Conservation (phyloP, 2,888 invertebrate species). For the Drosophila acutilabella region DNA sequence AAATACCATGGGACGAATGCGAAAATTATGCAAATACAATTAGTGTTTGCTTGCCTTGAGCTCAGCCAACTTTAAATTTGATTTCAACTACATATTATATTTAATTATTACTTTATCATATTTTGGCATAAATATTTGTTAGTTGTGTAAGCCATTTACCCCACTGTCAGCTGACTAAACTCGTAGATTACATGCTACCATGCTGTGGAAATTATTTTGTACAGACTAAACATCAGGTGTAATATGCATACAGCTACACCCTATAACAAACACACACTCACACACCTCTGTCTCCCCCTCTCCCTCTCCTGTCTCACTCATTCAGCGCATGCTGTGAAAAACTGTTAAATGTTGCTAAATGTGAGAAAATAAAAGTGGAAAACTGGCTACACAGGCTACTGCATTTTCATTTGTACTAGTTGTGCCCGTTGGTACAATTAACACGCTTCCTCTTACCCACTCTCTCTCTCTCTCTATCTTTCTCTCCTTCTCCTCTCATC, state of each 20-base stretch:
- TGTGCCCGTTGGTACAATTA: conserved; percentile 48
- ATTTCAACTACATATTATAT: not conserved
- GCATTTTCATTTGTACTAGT: conserved; percentile 39
- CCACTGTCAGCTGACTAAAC: conserved; percentile 31
- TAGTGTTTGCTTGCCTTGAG: no score
- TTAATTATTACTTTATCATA: not conserved
- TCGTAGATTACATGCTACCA: conserved; percentile 7
- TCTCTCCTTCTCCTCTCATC: no score
- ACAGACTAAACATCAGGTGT: conserved; percentile 34
- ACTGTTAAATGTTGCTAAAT: conserved; percentile 48
- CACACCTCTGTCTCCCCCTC: not conserved
- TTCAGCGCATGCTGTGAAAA: conserved; percentile 23
- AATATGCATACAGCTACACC: conserved; percentile 26
- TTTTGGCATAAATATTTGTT: not conserved
- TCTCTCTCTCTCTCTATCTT: no score
- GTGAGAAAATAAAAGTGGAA: conserved; percentile 50
- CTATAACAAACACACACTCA: not conserved
- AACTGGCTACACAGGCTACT: conserved; percentile 39
- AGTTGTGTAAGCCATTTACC: not conserved
- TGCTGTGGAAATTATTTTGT: conserved; percentile 29
- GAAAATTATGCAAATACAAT: not conserved
- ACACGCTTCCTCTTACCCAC: conserved; percentile 14
- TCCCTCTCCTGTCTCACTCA: not conserved
- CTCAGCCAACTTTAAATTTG: no score
- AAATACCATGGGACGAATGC: conserved; percentile 17